phyloP scores from a whole-genome alignment of 2,113 vertebrate species.

The Eulacestoma nigropectus region DNA sequence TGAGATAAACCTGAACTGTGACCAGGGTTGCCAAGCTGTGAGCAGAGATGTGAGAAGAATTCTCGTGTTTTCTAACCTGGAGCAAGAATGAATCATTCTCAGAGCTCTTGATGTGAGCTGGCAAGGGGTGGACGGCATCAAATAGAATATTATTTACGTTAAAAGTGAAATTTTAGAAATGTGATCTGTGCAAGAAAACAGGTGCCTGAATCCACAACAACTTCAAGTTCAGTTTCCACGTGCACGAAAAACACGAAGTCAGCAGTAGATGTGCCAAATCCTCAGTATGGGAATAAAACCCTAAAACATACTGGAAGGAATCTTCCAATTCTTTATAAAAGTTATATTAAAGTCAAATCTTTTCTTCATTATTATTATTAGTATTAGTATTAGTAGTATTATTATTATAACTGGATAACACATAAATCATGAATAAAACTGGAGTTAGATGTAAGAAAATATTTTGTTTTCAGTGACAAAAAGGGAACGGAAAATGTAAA shows the following conservation, averaged over 20 bases:
- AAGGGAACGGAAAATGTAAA: neutral
- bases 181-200: neutral
- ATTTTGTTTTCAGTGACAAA: neutral
- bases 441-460: neutral
- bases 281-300: neutral
- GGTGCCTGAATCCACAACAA: neutral
- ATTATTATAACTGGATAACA: neutral
- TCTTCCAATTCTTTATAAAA: neutral
- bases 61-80: neutral
- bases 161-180: neutral
- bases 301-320: accelerated
- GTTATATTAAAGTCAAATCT: neutral
- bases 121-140: neutral
- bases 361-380: too few relatives aligned
- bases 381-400: too few relatives aligned
- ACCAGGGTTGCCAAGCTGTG: neutral
- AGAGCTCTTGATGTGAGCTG: neutral
- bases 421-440: accelerated
- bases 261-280: neutral
- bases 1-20: neutral
- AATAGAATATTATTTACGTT: neutral
- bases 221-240: neutral
- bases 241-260: neutral
- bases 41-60: neutral
- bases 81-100: neutral